Evolutionary conservation across 2,888 invertebrate genomes (phyloP).

Genomic region (Meteorus colon): DNA sequence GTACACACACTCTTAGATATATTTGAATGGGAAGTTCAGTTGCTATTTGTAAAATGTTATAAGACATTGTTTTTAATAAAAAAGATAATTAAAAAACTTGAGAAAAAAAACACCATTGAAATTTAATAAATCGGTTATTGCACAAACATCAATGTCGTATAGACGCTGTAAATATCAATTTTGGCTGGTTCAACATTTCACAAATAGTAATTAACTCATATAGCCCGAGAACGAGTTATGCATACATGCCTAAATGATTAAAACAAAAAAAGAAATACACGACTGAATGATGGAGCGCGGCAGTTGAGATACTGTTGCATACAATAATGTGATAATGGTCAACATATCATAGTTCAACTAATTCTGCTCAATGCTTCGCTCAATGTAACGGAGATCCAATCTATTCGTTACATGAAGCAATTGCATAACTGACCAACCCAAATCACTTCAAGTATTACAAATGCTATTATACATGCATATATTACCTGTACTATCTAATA

Average conservation of each 20-base stretch:
- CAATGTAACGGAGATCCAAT: slow-evolving; percentile 8
- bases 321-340: slow-evolving; percentile 38
- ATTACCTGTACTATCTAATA: slow-evolving; percentile 37
- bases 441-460: slow-evolving; percentile 26
- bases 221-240: slow-evolving; percentile 10
- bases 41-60: slow-evolving; percentile 62
- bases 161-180: slow-evolving; percentile 41
- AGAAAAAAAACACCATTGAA: slow-evolving; percentile 42
- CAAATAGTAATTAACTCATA: slow-evolving; percentile 39
- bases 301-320: slow-evolving; percentile 5
- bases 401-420: slow-evolving; percentile 28
- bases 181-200: slow-evolving; percentile 38
- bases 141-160: slow-evolving; percentile 28
- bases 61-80: slow-evolving; percentile 55
- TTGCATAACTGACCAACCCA: background rate
- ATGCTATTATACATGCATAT: slow-evolving; percentile 13
- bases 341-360: slow-evolving; percentile 9
- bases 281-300: background rate
- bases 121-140: slow-evolving; percentile 39
- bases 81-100: slow-evolving; percentile 35
- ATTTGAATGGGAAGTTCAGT: slow-evolving; percentile 53
- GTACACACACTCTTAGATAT: slow-evolving; percentile 46
- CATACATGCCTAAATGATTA: background rate
- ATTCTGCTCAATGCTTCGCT: background rate
- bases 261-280: background rate